Base-by-base conservation (phyloP, 2,797 vertebrate species). In the Caiman crocodilus region DNA sequence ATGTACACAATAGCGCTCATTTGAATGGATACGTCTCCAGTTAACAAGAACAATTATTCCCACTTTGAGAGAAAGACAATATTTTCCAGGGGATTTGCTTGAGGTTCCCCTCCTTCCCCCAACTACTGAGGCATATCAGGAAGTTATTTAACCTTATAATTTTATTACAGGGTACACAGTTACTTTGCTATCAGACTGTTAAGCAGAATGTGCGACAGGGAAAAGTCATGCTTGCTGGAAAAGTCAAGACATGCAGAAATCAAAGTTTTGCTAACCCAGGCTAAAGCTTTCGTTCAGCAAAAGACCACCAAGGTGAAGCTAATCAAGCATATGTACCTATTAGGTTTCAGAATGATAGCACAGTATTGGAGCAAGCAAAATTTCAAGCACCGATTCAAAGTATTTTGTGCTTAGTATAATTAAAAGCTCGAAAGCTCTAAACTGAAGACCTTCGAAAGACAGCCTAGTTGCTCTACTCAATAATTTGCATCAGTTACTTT, bases 381-480 rank as follows among this genome's bases (percentile, higher is more conserved):
- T 61, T 90, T 90, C 80, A 90, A 60, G 35, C 75, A 93, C 12
- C n/a, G 64, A 79, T 83, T 92, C 67, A 67, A 95, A 92, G 73
- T 2, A 73, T 82, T 79, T 94, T 89, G 81, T 82, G 50, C 58
- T 87, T 14, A 65, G 76, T 85, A 69, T 75, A 79, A 83, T 60
- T 87, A 82, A 94, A 89, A 17, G 42, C 14, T n/a, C 30, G 73
- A 60, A 5, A 15, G 30, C 87, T 95, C 77, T 75, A 87, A 78
- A 58, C 85, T 80, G 28, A 85, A 82, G 64, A 71, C 30, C 56
- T 84, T 91, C 73, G 63, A 50, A 50, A 60, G 60, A 64, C 17
- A 63, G 25, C 17, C 42, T 58, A 87, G 9, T 82, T 35, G 35
- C 79, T n/a, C 50, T 82, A 89, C 60, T 73, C 32, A 78, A 76